phyloP scores from a whole-genome alignment of 2,113 vertebrate genomes.

The Zapus hudsonius region DNA sequence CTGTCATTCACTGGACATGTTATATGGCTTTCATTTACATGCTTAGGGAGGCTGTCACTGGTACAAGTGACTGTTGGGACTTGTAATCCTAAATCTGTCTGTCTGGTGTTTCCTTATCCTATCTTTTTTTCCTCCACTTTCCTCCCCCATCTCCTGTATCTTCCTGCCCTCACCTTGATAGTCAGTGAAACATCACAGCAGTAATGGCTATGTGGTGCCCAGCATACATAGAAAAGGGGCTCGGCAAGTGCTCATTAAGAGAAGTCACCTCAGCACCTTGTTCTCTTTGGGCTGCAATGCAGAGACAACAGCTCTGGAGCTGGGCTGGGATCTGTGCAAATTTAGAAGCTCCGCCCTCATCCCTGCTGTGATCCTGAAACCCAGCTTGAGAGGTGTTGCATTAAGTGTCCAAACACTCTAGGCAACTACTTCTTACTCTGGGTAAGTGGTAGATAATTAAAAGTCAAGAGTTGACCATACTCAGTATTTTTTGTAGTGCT shows the following conservation, averaged over 20 bases:
- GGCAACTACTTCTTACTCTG: constrained; percentile 7
- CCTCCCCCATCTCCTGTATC: neutral
- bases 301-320: neutral
- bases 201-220: neutral
- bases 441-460: neutral
- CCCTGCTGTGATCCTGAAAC: neutral
- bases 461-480: neutral
- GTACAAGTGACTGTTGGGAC: neutral
- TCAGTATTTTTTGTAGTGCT: neutral
- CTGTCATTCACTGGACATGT: neutral
- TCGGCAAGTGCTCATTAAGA: neutral
- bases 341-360: neutral
- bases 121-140: neutral
- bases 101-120: neutral
- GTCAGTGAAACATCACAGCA: neutral
- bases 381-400: neutral
- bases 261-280: neutral
- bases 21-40: neutral
- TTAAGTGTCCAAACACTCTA: neutral
- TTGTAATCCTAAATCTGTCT: constrained; percentile 6
- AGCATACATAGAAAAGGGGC: neutral
- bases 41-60: neutral
- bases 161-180: neutral
- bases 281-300: neutral
- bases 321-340: neutral